Percentiles rank a stretch among this genome's conserved stretches.
Conservation (phyloP, 2,888 invertebrate species). For the Drosophila merina region DNA sequence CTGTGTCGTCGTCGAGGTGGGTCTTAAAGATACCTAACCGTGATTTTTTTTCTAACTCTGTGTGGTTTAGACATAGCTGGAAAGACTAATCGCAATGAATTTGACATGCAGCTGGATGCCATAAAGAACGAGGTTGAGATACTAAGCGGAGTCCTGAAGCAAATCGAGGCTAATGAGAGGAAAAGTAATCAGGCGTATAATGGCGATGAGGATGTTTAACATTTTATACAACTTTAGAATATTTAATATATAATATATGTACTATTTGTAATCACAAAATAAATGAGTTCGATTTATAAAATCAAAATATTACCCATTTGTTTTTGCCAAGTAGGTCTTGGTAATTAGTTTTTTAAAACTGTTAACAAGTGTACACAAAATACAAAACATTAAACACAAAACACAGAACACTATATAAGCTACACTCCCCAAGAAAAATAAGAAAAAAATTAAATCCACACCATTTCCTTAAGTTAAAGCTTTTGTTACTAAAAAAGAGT, state of each 20-base stretch:
- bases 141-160: conserved; percentile 67
- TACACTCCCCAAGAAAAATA: neutral
- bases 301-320: too few relatives aligned
- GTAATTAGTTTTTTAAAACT: neutral
- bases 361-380: neutral
- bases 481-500: neutral
- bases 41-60: too few relatives aligned
- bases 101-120: conserved; percentile 66
- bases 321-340: neutral
- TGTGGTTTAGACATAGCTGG: neutral
- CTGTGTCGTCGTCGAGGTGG: conserved; percentile 38
- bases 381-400: neutral
- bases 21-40: neutral
- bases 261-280: neutral
- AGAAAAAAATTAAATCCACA: neutral
- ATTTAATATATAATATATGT: neutral
- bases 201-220: neutral
- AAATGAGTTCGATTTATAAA: too few relatives aligned
- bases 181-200: neutral
- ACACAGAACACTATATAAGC: neutral
- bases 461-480: conserved; percentile 2
- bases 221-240: neutral
- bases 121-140: conserved; percentile 81
- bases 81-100: neutral
- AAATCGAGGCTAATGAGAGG: conserved; percentile 23